Base-by-base conservation (phyloP, 2,797 vertebrate species). In the Distichodus sexfasciatus region DNA sequence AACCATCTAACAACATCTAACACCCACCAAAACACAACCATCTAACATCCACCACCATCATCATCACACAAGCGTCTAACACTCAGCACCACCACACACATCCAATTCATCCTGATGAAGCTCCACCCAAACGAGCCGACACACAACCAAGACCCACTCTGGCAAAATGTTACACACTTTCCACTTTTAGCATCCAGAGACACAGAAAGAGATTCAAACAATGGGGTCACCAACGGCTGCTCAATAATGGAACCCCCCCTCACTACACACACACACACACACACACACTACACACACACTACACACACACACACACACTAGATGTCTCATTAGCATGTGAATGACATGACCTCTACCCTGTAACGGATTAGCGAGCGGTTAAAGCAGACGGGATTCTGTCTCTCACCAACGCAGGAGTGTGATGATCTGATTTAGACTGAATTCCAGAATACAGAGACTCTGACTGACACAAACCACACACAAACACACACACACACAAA, bases 321-420 rank as follows among this genome's bases (percentile, higher is more conserved):
- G 63, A 57, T 44, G 26, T 29, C 65, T 69, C 41, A 79, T 77
- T 75, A 79, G 59, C 77, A 79, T 79, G 60, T 72, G 64, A 77
- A 77, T 72, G 57, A 74, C n/a, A 47, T 79, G 77, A 74, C 74
- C 77, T 65, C 63, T 19, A 71, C 63, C 63, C 66, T 76, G 62
- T 53, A 73, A 71, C 63, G 58, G 67, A 76, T 76, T 74, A 60
- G 47, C 59, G 66, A 46, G 57, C 64, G 61, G 63, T 71, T 58
- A 63, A 71, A 29, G 21, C 63, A 3, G 26, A 66, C 57, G 68
- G n/a, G 36, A 64, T 28, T 63, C 47, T 14, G 57, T 71, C 63
- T 59, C 58, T 66, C 44, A 64, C 35, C 48, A 62, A 21, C 33
- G 47, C 46, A 53, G 68, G 72, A 62, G 63, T 62, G 60, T 36